Evolutionary conservation across 2,888 invertebrate species (phyloP), one percentile per base, ranked within the genome.

Genomic region (Gortyna flavago): DNA sequence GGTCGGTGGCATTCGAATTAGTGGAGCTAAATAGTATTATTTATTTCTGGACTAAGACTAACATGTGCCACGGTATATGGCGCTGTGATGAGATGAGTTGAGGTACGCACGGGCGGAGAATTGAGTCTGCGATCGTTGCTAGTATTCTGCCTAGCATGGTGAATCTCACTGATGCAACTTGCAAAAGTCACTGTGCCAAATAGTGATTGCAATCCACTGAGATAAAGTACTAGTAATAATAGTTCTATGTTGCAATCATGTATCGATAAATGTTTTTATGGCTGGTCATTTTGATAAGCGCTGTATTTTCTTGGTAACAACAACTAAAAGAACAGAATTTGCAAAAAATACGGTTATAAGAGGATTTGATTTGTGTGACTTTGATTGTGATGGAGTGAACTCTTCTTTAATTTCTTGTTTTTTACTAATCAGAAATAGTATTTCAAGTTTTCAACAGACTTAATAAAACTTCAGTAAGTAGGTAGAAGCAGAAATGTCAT

Each of bases 61-160:
- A 91, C 93, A 91, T 90, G 91, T 90, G 92, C 90, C 84, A 85
- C 85, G 84, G 89, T 92, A 88, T 35, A 66, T 48, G 76, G 59
- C 57, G 66, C 38, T 13, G 61, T 61, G 75, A 67, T 73, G 38
- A 74, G 71, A 44, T 25, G 11, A 74, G 71, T 54, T n/a, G 16
- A 57, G 64, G 21, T 38, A 41, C 35, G 57, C 18, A 16, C 29
- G n/a, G 61, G 21, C 48, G 68, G 72, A 74, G 79, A 75, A 54
- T 65, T 9, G 29, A 35, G 7, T 29, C 59, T 41, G n/a, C 7
- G 25, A 0, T 16, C 4, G 32, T 11, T 18, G 35, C 5, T 25
- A 25, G 75, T 79, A 84, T 83, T 79, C 41, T 82, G 82, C 86
- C 89, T 88, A 85, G 1, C 11, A 11, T 2, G 9, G n/a, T 25